These are phyloP conservation scores for Pempheris klunzingeri DNA, from an alignment of 2,797 vertebrate genomes.

Conservation along the genomic window DNA sequence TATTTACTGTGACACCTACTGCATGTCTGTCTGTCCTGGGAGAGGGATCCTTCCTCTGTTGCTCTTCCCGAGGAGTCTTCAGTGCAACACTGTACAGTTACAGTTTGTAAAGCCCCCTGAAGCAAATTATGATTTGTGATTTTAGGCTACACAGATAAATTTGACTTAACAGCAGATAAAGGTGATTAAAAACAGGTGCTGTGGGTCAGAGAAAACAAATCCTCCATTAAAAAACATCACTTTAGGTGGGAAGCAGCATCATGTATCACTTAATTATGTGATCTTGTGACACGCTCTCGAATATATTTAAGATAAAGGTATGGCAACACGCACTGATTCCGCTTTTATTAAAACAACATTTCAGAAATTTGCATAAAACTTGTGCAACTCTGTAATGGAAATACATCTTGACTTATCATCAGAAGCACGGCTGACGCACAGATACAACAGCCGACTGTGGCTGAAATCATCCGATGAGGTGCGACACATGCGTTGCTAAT, in stretches of 20 bases:
- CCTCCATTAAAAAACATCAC: background rate
- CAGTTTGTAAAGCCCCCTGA: no score
- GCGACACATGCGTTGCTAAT: conserved; percentile 17
- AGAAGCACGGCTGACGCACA: conserved; percentile 14
- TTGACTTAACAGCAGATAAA: no score
- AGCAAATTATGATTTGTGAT: no score
- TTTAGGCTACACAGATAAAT: no score
- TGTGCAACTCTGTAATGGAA: background rate
- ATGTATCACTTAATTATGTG: background rate
- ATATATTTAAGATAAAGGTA: background rate
- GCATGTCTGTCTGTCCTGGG: no score
- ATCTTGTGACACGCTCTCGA: background rate
- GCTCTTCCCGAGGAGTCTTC: no score
- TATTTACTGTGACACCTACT: no score
- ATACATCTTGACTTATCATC: background rate
- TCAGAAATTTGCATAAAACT: background rate
- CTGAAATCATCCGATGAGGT: conserved; percentile 31
- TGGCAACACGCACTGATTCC: background rate
- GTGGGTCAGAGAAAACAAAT: background rate
- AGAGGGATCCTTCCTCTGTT: no score
- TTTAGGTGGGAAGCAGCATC: background rate
- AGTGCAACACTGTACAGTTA: no score
- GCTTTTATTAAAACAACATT: background rate
- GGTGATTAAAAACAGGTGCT: background rate
- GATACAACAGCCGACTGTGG: conserved; percentile 16